A percentile compares a stretch with the other conserved stretches of the same genome.
phyloP scores from a whole-genome alignment of 2,888 invertebrate genomes.

The Megaustenia siamemsis region DNA sequence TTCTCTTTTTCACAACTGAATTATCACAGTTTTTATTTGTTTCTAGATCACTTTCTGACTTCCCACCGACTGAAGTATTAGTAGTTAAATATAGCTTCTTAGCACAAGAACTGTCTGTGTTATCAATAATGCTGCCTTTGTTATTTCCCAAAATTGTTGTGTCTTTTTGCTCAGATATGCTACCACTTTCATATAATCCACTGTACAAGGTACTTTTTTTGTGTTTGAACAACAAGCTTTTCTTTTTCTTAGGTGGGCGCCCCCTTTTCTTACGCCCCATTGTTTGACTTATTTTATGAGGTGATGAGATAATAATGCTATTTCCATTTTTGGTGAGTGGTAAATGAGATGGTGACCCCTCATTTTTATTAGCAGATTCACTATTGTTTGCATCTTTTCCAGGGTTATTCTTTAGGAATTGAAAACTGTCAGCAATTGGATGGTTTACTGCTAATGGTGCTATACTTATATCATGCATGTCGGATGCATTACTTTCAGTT shows the following conservation, averaged over 20 bases:
- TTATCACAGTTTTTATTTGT: slow-evolving; percentile 48
- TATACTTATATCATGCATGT: not conserved
- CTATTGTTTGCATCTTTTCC: not conserved
- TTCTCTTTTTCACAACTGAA: slow-evolving; percentile 50
- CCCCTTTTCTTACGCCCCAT: slow-evolving; percentile 64
- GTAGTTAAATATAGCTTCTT: not conserved
- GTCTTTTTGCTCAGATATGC: slow-evolving; percentile 17
- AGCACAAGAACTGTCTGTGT: not conserved
- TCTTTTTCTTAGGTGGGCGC: slow-evolving; percentile 63
- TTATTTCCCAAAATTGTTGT: not conserved
- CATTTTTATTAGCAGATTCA: slow-evolving; percentile 2
- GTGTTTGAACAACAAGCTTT: slow-evolving; percentile 59
- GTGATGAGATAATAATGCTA: slow-evolving; percentile 43
- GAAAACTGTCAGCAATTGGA: not conserved
- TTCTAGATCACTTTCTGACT: slow-evolving; percentile 17
- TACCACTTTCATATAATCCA: slow-evolving; percentile 36
- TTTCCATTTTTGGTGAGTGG: slow-evolving; percentile 32
- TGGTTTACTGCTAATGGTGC: not conserved
- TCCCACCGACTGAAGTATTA: not conserved
- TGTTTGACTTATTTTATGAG: slow-evolving; percentile 49
- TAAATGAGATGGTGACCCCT: not conserved
- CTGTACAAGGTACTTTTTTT: slow-evolving; percentile 60
- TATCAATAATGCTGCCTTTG: slow-evolving; percentile 47
- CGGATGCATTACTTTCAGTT: not conserved
- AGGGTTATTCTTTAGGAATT: not conserved